A percentile compares a stretch with the other conserved stretches of the same genome.
These are phyloP conservation scores for Scaeva pyrastri DNA, from an alignment of 2,888 invertebrate species.

Conservation along the genomic window DNA sequence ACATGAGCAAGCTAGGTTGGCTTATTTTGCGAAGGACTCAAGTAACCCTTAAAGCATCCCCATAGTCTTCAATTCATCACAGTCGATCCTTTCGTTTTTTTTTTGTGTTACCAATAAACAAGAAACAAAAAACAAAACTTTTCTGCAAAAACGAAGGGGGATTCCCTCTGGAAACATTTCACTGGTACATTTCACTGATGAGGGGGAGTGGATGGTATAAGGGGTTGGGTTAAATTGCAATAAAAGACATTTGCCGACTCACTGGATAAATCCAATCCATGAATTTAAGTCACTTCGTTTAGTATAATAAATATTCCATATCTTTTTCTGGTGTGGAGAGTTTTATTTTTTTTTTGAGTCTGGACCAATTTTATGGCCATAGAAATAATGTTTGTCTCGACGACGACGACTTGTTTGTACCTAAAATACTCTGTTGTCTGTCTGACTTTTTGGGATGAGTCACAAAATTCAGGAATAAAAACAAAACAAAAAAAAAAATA, in stretches of 20 bases:
- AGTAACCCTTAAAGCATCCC: neutral
- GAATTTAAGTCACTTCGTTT: constrained; percentile 21
- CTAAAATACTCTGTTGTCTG: constrained; percentile 1
- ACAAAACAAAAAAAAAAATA: neutral
- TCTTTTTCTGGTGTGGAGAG: constrained; percentile 2
- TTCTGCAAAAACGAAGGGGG: neutral
- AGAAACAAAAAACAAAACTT: neutral
- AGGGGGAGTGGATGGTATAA: too few relatives aligned
- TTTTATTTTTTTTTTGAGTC: neutral
- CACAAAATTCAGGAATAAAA: neutral
- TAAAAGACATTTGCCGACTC: constrained; percentile 13
- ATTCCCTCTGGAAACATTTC: too few relatives aligned
- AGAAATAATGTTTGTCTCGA: neutral
- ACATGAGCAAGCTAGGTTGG: neutral
- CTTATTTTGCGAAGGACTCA: neutral
- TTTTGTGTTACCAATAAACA: neutral
- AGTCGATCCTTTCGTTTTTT: neutral
- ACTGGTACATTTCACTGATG: neutral
- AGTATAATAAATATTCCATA: constrained; percentile 21
- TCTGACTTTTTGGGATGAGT: neutral
- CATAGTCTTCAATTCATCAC: too few relatives aligned
- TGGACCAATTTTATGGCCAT: constrained; percentile 20
- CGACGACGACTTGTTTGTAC: neutral
- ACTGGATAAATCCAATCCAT: constrained; percentile 11
- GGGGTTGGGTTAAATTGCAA: neutral